Conservation (phyloP, 1,140 invertebrate species). For the Probaryconus sp. region DNA sequence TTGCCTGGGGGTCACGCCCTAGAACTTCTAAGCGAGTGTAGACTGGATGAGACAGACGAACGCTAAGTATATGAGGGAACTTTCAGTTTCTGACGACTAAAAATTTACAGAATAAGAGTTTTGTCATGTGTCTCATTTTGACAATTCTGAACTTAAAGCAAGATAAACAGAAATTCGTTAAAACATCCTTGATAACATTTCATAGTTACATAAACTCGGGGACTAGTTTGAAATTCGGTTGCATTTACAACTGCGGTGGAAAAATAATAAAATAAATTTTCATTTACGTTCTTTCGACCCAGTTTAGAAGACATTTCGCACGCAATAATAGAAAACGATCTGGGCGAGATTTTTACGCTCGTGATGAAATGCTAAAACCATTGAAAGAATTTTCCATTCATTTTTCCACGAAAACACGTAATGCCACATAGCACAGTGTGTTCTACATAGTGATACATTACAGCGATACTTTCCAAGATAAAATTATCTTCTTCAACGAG, state of each 20-base stretch:
- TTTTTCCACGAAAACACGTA: conserved; percentile 26
- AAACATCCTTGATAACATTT: neutral
- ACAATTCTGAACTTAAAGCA: conserved; percentile 13
- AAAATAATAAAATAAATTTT: conserved; percentile 10
- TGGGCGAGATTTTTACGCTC: conserved; percentile 7
- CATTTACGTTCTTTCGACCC: conserved; percentile 1
- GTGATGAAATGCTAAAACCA: conserved; percentile 3
- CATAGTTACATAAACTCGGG: conserved; percentile 4
- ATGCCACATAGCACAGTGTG: conserved; percentile 1
- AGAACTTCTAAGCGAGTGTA: conserved; percentile 3
- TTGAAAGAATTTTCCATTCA: conserved; percentile 17
- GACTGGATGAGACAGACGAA: neutral
- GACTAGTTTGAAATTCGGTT: too few relatives aligned
- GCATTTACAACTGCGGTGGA: conserved; percentile 1
- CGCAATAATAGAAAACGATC: conserved; percentile 13
- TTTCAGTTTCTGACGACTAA: conserved; percentile 1
- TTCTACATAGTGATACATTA: conserved; percentile 37
- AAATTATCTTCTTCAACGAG: conserved; percentile 51
- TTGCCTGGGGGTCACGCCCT: neutral
- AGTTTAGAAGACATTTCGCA: conserved; percentile 7
- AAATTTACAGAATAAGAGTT: conserved; percentile 19
- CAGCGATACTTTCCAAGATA: conserved; percentile 35
- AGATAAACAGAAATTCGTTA: conserved; percentile 6
- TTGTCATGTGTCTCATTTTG: conserved; percentile 4
- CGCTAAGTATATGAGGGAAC: conserved; percentile 4